A percentile compares a stretch with the other conserved stretches of the same genome.
Evolutionary conservation across 2,113 vertebrate genomes (phyloP).

Genomic region (Prietella phreatophila): DNA sequence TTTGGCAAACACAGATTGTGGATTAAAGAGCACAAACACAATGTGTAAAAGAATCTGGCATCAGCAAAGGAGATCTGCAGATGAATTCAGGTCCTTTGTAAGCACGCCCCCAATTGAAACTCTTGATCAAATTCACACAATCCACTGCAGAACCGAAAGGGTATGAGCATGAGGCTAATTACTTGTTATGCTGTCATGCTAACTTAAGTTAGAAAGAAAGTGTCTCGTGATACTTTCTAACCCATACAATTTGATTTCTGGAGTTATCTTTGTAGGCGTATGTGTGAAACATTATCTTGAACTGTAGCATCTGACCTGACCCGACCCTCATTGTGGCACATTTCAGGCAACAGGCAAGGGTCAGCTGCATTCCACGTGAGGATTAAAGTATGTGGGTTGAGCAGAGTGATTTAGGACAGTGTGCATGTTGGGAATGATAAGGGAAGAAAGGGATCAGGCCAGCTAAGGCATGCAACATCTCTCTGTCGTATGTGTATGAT

Average conservation of each 20-base stretch:
- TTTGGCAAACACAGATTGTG: conserved; percentile 42
- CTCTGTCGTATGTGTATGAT: conserved; percentile 2
- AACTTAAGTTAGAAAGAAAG: too few relatives aligned
- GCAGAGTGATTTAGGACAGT: conserved; percentile 54
- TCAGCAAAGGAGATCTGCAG: conserved; percentile 28
- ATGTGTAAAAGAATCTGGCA: conserved; percentile 40
- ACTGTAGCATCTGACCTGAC: conserved; percentile 40
- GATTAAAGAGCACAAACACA: conserved; percentile 46
- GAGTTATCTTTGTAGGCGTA: conserved; percentile 11
- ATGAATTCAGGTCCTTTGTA: conserved; percentile 3
- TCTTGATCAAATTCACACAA: not conserved
- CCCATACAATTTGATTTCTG: not conserved
- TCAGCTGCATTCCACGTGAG: conserved; percentile 46
- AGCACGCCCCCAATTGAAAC: not conserved
- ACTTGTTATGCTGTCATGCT: not conserved
- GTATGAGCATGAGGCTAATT: not conserved
- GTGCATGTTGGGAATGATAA: conserved; percentile 50
- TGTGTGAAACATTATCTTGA: conserved; percentile 42
- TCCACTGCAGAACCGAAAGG: not conserved
- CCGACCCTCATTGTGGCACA: conserved; percentile 32
- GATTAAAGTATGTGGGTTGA: conserved; percentile 48
- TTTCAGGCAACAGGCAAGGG: conserved; percentile 32
- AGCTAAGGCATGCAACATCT: conserved; percentile 3
- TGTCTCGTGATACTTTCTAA: not conserved
- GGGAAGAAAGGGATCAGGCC: not conserved